Conservation (phyloP, 2,888 invertebrate species). For the Danaus chrysippus region DNA sequence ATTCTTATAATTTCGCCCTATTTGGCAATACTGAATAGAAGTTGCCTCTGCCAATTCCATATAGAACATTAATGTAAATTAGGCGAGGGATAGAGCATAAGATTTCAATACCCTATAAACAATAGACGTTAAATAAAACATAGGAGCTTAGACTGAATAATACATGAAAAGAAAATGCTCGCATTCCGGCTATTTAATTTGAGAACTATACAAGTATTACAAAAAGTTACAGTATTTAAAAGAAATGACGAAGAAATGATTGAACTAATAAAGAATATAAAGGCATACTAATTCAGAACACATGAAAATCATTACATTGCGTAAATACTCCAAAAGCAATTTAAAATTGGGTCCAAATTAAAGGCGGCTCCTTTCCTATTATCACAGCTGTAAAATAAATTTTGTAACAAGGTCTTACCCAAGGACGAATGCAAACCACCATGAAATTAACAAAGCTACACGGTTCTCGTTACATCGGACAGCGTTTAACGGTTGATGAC, state of each 20-base stretch:
- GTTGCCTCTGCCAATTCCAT: conserved; percentile 26
- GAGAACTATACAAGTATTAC: no score
- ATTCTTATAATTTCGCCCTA: conserved; percentile 46
- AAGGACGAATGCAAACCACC: conserved; percentile 58
- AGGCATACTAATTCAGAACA: no score
- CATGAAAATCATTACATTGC: no score
- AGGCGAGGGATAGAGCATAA: conserved; percentile 14
- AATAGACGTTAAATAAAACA: conserved; percentile 12
- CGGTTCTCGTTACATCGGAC: conserved; percentile 44
- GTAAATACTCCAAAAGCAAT: background rate
- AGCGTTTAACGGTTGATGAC: conserved; percentile 66
- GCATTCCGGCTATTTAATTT: no score
- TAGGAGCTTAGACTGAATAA: background rate
- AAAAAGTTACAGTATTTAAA: no score
- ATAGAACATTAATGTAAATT: conserved; percentile 23
- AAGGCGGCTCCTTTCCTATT: conserved; percentile 33
- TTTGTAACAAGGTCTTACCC: conserved; percentile 42
- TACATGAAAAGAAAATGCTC: background rate
- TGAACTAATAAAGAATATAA: no score
- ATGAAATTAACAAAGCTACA: conserved; percentile 68
- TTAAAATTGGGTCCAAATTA: conserved; percentile 21
- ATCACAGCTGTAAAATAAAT: conserved; percentile 47
- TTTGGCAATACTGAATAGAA: conserved; percentile 41
- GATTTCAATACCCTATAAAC: conserved; percentile 23
- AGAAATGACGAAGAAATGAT: no score